Evolutionary conservation across 23 tunicate species (phyloP).

Genomic region (Halocynthia roretzi): DNA sequence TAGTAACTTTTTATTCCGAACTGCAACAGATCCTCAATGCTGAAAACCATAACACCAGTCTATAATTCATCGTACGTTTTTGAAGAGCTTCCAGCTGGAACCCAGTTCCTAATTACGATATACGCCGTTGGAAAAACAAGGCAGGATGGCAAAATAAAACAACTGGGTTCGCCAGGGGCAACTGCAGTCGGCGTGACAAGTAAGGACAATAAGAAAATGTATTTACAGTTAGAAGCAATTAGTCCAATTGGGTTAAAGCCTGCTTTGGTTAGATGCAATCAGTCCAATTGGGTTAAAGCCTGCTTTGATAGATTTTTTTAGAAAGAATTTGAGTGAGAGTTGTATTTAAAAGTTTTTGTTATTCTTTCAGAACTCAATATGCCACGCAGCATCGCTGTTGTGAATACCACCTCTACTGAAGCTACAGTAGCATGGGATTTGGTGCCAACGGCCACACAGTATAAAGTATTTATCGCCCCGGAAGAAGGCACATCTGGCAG

Average conservation of each 20-base stretch:
- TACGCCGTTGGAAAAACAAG: slow-evolving; percentile 17
- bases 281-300: no score
- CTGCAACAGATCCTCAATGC: not conserved
- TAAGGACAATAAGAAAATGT: not conserved
- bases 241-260: no score
- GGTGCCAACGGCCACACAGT: slow-evolving; percentile 19
- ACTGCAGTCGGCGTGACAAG: slow-evolving; percentile 19
- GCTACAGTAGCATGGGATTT: slow-evolving; percentile 5
- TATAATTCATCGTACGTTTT: slow-evolving; percentile 7
- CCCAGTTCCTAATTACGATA: slow-evolving; percentile 10
- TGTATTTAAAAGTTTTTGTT: no score
- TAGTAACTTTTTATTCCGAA: not conserved
- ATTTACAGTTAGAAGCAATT: no score
- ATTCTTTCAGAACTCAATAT: not conserved
- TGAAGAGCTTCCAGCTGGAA: slow-evolving; percentile 7
- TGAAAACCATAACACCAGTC: not conserved
- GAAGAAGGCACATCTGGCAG: slow-evolving; percentile 5
- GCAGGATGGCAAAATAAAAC: slow-evolving; percentile 12
- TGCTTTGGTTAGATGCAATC: no score
- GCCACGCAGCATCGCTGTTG: not conserved
- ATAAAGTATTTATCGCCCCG: slow-evolving; percentile 8
- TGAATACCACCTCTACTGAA: not conserved
- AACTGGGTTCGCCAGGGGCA: slow-evolving; percentile 19
- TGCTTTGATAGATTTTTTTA: no score
- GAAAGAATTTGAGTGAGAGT: no score